Percentiles rank a stretch among this genome's conserved stretches.
phyloP scores from a whole-genome alignment of 2,113 vertebrate genomes.

The Ovibos moschatus region DNA sequence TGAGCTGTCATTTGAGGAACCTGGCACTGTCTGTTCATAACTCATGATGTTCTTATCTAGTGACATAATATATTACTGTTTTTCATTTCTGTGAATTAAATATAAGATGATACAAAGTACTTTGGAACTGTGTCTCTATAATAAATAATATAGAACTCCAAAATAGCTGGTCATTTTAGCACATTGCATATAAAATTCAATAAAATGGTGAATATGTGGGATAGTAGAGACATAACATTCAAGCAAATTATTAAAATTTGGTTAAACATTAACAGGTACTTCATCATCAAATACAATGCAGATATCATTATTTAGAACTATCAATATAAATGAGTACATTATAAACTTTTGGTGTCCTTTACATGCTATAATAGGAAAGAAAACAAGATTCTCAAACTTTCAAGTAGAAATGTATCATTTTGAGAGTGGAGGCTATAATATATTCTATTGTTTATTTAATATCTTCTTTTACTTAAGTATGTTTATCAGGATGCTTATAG shows the following conservation, averaged over 20 bases:
- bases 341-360: not conserved
- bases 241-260: not conserved
- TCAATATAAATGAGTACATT: not conserved
- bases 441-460: not conserved
- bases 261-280: not conserved
- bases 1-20: not conserved
- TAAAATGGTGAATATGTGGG: not conserved
- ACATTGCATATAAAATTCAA: not conserved
- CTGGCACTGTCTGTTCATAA: not conserved
- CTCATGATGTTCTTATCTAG: not conserved
- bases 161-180: not conserved
- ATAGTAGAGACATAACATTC: not conserved
- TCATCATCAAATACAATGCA: not conserved
- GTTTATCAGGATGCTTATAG: not conserved
- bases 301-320: not conserved
- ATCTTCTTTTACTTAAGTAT: not conserved
- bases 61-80: not conserved
- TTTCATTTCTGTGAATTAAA: not conserved
- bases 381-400: not conserved
- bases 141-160: not conserved
- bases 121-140: not conserved
- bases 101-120: not conserved
- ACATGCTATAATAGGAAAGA: not conserved
- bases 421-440: not conserved
- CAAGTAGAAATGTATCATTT: constrained; percentile 16